Evolutionary conservation across 2,113 vertebrate genomes (phyloP).

Genomic region (Thomomys bottae): DNA sequence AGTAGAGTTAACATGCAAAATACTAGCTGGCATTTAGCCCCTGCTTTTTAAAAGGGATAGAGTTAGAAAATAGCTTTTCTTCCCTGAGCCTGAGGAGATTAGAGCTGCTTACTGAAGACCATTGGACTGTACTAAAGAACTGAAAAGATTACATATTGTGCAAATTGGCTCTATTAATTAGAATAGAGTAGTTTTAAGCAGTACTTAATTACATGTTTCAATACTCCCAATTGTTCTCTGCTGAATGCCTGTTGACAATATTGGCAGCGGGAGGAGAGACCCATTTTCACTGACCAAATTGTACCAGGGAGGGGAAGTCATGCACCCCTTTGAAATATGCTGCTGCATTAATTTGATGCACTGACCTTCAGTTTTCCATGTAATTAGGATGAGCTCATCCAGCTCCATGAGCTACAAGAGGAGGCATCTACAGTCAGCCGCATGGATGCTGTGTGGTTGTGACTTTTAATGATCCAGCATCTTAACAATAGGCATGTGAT

Average conservation of each 20-base stretch:
- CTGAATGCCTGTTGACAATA: constrained; percentile 83
- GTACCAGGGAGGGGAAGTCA: constrained; percentile 78
- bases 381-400: constrained; percentile 78
- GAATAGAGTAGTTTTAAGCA: constrained; percentile 85
- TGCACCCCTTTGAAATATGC: constrained; percentile 79
- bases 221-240: constrained; percentile 83
- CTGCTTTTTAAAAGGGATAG: constrained; percentile 80
- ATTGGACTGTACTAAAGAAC: constrained; percentile 81
- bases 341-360: constrained; percentile 81
- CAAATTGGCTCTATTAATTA: constrained; percentile 87
- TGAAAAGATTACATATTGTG: constrained; percentile 86
- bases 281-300: constrained; percentile 85
- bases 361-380: constrained; percentile 76
- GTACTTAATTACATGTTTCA: constrained; percentile 87
- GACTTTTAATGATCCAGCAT: constrained; percentile 80
- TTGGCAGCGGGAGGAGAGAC: constrained; percentile 80
- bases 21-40: constrained; percentile 79
- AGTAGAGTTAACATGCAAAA: constrained; percentile 76
- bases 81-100: constrained; percentile 80
- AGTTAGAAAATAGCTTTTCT: constrained; percentile 83
- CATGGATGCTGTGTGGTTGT: constrained; percentile 36
- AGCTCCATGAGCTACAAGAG: constrained; percentile 54
- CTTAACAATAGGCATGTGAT: constrained; percentile 77
- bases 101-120: constrained; percentile 79
- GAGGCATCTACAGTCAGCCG: constrained; percentile 72